These are phyloP conservation scores for Leucania comma DNA, from an alignment of 2,888 invertebrate species.

Conservation along the genomic window DNA sequence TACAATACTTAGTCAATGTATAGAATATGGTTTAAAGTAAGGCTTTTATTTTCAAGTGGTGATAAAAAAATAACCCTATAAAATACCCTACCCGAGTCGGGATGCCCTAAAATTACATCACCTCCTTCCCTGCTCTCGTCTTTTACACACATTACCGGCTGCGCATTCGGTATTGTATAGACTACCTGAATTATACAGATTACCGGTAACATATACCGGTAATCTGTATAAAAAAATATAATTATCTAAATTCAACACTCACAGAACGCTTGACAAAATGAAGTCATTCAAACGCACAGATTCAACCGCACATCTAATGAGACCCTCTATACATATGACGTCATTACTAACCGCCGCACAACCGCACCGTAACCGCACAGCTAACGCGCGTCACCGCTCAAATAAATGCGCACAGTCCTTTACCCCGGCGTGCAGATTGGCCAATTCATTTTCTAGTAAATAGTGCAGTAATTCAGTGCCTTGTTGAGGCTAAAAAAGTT, in stretches of 20 bases:
- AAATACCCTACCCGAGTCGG: too few relatives aligned
- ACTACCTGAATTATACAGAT: too few relatives aligned
- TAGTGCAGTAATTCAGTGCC: conserved; percentile 62
- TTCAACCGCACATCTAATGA: conserved; percentile 59
- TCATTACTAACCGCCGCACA: conserved; percentile 62
- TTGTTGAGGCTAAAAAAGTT: conserved; percentile 51
- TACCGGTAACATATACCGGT: too few relatives aligned
- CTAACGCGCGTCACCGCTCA: conserved; percentile 45
- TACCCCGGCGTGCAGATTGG: conserved; percentile 63
- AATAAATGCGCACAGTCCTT: conserved; percentile 58
- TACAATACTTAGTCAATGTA: too few relatives aligned
- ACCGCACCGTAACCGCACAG: conserved; percentile 51
- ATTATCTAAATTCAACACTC: not conserved
- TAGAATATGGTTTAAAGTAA: too few relatives aligned
- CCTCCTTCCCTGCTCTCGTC: too few relatives aligned
- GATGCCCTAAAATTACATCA: too few relatives aligned
- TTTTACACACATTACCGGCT: too few relatives aligned
- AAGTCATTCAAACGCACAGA: conserved; percentile 56
- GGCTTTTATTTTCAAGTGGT: too few relatives aligned
- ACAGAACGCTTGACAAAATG: conserved; percentile 41
- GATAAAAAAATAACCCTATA: too few relatives aligned
- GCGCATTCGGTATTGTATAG: too few relatives aligned
- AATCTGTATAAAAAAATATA: conserved; percentile 6
- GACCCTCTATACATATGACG: conserved; percentile 55
- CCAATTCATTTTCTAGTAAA: conserved; percentile 71